phyloP scores from a whole-genome alignment of 2,113 vertebrate genomes.

The Hippocampus guttulatus region DNA sequence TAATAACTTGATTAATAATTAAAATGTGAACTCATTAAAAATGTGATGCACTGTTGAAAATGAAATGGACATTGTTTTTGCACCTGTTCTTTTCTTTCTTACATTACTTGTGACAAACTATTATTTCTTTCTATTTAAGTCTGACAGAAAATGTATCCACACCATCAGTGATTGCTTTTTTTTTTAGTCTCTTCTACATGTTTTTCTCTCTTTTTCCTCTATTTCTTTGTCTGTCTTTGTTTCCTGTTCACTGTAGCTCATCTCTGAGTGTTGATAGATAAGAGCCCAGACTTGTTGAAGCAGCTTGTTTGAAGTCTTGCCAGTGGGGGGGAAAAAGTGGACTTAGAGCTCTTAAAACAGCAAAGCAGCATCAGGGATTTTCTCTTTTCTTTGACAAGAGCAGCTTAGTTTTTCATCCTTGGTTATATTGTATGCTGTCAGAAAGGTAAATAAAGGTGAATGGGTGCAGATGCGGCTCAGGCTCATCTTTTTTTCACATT shows the following conservation, averaged over 20 bases:
- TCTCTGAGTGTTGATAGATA: constrained; percentile 27
- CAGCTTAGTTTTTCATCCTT: constrained; percentile 16
- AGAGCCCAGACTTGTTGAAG: constrained; percentile 45
- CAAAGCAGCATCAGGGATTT: constrained; percentile 35
- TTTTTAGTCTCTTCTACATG: constrained; percentile 4
- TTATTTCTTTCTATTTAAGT: not conserved
- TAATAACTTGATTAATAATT: not conserved
- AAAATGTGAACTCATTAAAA: not conserved
- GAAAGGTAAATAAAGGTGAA: constrained; percentile 34
- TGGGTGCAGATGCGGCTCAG: constrained; percentile 37
- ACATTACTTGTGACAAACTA: not conserved
- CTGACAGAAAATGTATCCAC: constrained; percentile 2
- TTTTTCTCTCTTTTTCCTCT: constrained; percentile 5
- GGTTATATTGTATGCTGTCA: constrained; percentile 18
- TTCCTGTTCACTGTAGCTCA: not conserved
- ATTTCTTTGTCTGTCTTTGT: constrained; percentile 5
- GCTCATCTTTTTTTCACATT: constrained; percentile 7
- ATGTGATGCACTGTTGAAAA: not conserved
- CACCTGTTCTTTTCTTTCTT: constrained; percentile 4
- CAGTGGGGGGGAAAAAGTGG: constrained; percentile 33
- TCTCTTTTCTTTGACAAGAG: constrained; percentile 31
- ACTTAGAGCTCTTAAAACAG: constrained; percentile 43
- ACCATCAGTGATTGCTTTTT: not conserved
- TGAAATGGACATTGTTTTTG: not conserved
- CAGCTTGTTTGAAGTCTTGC: constrained; percentile 56